Base-by-base conservation (phyloP, 2,797 vertebrate species). In the Danio albolineatus region DNA sequence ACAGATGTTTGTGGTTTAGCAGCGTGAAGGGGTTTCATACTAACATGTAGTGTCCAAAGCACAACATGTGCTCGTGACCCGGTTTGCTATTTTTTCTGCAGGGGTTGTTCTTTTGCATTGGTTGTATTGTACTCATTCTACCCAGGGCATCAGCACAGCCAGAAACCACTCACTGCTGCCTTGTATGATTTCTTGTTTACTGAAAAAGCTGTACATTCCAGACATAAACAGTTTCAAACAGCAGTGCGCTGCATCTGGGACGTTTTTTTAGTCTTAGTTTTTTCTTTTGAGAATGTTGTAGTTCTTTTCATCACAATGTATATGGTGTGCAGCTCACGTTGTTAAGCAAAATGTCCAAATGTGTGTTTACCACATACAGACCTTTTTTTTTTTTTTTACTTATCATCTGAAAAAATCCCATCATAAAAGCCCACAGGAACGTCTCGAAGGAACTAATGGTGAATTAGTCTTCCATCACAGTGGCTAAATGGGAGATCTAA, bases 11-110 rank as follows among this genome's bases (percentile, higher is more conserved):
- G 60, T 7, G 60, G 48, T 54, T 64, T n/a, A 12, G 19, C 49
- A 49, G 41, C 76, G 46, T 70, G 44, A n/a, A 41, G 43, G 43
- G 44, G 21, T 0, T 28, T 10, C 44, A 48, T 28, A 69, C 54
- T 65, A 78, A 59, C 65, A 67, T 38, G 39, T 66, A 57, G 44
- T 41, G 64, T 60, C n/a, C 9, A 53, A 78, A 70, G 46, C 17
- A n/a, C 43, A 59, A 28, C 53, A 28, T 49, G 41, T 61, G 36
- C 56, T 21, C 17, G 44, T 28, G 76, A 41, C 44, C 65, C 57
- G 49, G 10, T 48, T 57, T 48, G 51, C 10, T 57, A 16, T 76
- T n/a, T 76, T 67, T 56, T 57, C 41, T 48, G 62, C 62, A 57
- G 21, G 61, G 49, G 14, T 76, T 28, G 43, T 48, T 49, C 16